Percentiles rank a stretch among this genome's conserved stretches.
phyloP scores from a whole-genome alignment of 2,888 invertebrate genomes.

The Cynaeus angustus region DNA sequence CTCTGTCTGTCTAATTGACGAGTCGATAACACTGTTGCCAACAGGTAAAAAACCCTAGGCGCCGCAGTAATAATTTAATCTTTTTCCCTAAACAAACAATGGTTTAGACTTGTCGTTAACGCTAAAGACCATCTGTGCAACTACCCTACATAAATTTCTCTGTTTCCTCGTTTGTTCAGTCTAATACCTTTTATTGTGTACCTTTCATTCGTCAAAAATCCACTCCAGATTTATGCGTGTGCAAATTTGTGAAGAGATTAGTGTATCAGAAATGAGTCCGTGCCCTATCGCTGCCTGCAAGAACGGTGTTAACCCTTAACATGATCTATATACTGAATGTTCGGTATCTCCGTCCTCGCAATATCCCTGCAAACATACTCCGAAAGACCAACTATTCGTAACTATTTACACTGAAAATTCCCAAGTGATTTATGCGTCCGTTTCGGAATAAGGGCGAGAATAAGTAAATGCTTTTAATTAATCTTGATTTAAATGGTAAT shows the following conservation, averaged over 20 bases:
- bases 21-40: too few relatives aligned
- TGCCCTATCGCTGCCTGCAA: slow-evolving; percentile 17
- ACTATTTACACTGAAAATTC: slow-evolving; percentile 25
- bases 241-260: slow-evolving; percentile 20
- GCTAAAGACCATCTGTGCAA: too few relatives aligned
- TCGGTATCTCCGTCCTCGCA: slow-evolving; percentile 7
- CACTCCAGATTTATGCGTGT: slow-evolving; percentile 8
- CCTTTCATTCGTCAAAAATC: background rate
- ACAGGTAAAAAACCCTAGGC: too few relatives aligned
- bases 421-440: slow-evolving; percentile 25
- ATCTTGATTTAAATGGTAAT: slow-evolving; percentile 37
- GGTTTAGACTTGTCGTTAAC: too few relatives aligned
- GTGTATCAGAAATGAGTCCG: slow-evolving; percentile 22
- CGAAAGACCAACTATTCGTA: slow-evolving; percentile 22
- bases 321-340: slow-evolving; percentile 20
- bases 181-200: background rate
- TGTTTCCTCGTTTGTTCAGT: background rate
- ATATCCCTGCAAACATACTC: slow-evolving; percentile 26
- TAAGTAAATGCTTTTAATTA: slow-evolving; percentile 33
- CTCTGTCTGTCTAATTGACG: too few relatives aligned
- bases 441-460: background rate
- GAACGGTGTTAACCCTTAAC: slow-evolving; percentile 26
- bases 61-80: too few relatives aligned
- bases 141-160: too few relatives aligned
- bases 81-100: too few relatives aligned